Conservation (phyloP, 2,888 invertebrate species). For the Parnassius mnemosyne region DNA sequence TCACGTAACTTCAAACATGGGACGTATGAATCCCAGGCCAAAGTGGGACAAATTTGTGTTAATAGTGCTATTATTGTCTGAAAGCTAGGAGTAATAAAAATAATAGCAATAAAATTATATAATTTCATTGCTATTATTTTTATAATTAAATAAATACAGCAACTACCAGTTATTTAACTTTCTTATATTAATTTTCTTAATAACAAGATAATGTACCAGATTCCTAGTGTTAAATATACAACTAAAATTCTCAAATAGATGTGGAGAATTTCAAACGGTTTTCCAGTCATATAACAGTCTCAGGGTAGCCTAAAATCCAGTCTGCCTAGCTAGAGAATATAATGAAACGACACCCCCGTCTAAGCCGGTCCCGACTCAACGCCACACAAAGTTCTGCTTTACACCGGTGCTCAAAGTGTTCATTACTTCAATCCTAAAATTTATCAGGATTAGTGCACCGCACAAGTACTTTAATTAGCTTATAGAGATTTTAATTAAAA, state of each 20-base stretch:
- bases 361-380: slow-evolving; percentile 44
- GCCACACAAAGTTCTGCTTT: slow-evolving; percentile 40
- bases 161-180: too few species aligned
- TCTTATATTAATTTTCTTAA: too few species aligned
- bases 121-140: too few species aligned
- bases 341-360: slow-evolving; percentile 46
- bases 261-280: slow-evolving; percentile 16
- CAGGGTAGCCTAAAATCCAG: slow-evolving; percentile 35
- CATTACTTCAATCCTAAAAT: slow-evolving; percentile 23
- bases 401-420: slow-evolving; percentile 43
- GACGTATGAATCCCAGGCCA: too few species aligned
- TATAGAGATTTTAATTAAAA: slow-evolving; percentile 27
- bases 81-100: too few species aligned
- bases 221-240: background rate
- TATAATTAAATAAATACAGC: too few species aligned
- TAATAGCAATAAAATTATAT: too few species aligned
- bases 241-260: background rate
- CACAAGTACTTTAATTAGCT: slow-evolving; percentile 23
- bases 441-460: slow-evolving; percentile 27
- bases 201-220: too few species aligned
- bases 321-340: slow-evolving; percentile 37
- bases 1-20: too few species aligned
- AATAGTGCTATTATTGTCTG: too few species aligned
- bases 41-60: too few species aligned
- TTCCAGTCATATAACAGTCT: slow-evolving; percentile 25